phyloP scores from a whole-genome alignment of 2,797 vertebrate genomes.

The Sebastes iracundus region DNA sequence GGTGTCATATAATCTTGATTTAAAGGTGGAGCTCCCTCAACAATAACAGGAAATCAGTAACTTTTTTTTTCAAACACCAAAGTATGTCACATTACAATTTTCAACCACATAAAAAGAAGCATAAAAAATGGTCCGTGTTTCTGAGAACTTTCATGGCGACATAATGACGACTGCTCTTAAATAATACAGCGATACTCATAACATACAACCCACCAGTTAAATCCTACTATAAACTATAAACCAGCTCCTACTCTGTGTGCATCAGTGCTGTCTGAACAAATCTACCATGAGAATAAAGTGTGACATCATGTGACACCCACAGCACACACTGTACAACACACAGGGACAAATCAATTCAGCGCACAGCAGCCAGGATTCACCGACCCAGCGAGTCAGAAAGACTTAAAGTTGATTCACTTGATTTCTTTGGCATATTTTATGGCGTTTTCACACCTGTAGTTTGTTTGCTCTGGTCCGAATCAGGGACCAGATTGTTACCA shows the following conservation, averaged over 20 bases:
- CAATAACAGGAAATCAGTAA: slow-evolving; percentile 41
- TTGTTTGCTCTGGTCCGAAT: too few relatives aligned
- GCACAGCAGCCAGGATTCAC: not conserved
- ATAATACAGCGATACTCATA: not conserved
- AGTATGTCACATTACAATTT: not conserved
- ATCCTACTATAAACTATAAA: not conserved
- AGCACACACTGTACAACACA: not conserved
- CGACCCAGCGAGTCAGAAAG: not conserved
- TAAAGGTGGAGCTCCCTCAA: slow-evolving; percentile 24
- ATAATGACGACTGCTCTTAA: not conserved
- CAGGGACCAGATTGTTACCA: too few relatives aligned
- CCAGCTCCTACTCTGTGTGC: not conserved
- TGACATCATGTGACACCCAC: not conserved
- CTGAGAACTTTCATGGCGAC: not conserved
- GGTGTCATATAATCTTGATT: not conserved
- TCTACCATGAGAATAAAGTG: not conserved
- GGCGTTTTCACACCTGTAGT: too few relatives aligned
- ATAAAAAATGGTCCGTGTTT: not conserved
- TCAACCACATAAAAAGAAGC: not conserved
- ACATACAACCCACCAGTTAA: not conserved
- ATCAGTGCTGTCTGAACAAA: not conserved
- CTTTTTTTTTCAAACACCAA: not conserved
- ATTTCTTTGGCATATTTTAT: not conserved
- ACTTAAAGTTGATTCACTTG: not conserved
- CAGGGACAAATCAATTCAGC: too few relatives aligned